phyloP scores from a whole-genome alignment of 2,888 invertebrate genomes.

The Tetropium fuscum region DNA sequence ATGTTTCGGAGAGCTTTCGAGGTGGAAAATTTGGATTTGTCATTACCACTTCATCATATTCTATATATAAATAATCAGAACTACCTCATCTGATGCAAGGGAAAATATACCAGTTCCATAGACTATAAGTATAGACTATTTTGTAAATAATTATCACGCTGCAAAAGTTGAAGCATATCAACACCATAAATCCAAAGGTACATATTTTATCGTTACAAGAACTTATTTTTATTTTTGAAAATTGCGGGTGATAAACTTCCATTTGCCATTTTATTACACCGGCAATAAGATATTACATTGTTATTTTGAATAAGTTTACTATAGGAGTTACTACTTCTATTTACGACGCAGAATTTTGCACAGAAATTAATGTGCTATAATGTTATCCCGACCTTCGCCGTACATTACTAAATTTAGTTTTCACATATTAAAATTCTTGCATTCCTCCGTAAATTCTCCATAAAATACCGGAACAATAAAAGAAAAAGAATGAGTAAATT shows the following conservation, averaged over 20 bases:
- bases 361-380: slow-evolving; percentile 25
- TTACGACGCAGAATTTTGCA: slow-evolving; percentile 22
- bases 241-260: background rate
- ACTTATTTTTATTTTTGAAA: background rate
- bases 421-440: slow-evolving; percentile 15
- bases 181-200: too few species aligned
- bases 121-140: too few species aligned
- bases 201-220: background rate
- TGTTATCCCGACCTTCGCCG: slow-evolving; percentile 16
- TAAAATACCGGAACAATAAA: slow-evolving; percentile 20
- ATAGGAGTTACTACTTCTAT: slow-evolving; percentile 18
- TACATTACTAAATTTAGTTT: slow-evolving; percentile 17
- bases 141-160: too few species aligned
- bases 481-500: slow-evolving; percentile 13
- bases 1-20: too few species aligned
- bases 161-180: too few species aligned
- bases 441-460: slow-evolving; percentile 8
- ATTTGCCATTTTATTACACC: slow-evolving; percentile 11
- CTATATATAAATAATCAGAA: too few species aligned
- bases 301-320: slow-evolving; percentile 17
- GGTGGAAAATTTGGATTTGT: too few species aligned
- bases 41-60: too few species aligned
- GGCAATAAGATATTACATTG: slow-evolving; percentile 23
- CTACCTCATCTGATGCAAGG: too few species aligned
- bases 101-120: too few species aligned